phyloP scores from a whole-genome alignment of 2,888 invertebrate genomes.

The Troglohyphantes excavatus region DNA sequence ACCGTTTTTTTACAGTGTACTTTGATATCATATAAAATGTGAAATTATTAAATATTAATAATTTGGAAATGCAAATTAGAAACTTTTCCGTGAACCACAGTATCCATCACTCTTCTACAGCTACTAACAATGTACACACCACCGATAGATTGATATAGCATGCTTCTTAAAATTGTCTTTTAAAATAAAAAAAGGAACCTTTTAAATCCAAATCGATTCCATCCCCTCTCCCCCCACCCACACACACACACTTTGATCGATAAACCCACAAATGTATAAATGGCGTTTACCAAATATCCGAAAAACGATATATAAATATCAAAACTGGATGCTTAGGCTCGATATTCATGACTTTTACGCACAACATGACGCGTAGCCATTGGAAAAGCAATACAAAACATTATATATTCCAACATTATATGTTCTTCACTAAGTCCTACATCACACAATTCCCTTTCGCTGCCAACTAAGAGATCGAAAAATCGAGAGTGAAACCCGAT shows the following conservation, averaged over 20 bases:
- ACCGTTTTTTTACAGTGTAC: no score
- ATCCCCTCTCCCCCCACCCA: no score
- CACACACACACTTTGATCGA: neutral
- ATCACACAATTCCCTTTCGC: neutral
- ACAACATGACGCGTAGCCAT: conserved; percentile 16
- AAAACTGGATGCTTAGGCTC: neutral
- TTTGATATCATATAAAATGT: no score
- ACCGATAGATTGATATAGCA: no score
- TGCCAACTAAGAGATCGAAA: conserved; percentile 5
- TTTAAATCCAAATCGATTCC: neutral
- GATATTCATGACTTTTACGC: neutral
- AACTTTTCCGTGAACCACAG: no score
- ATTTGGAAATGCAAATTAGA: no score
- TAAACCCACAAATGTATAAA: conserved; percentile 3
- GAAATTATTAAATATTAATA: no score
- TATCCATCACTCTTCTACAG: no score
- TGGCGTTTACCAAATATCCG: neutral
- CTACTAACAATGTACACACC: no score
- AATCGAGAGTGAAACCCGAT: conserved; percentile 27
- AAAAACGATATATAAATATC: neutral
- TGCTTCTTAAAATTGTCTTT: neutral
- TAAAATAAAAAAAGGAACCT: neutral
- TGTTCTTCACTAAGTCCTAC: neutral
- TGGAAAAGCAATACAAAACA: conserved; percentile 17
- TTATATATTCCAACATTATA: conserved; percentile 14